These are phyloP conservation scores for Protonemura montana DNA, from an alignment of 2,888 invertebrate genomes.

Conservation along the genomic window DNA sequence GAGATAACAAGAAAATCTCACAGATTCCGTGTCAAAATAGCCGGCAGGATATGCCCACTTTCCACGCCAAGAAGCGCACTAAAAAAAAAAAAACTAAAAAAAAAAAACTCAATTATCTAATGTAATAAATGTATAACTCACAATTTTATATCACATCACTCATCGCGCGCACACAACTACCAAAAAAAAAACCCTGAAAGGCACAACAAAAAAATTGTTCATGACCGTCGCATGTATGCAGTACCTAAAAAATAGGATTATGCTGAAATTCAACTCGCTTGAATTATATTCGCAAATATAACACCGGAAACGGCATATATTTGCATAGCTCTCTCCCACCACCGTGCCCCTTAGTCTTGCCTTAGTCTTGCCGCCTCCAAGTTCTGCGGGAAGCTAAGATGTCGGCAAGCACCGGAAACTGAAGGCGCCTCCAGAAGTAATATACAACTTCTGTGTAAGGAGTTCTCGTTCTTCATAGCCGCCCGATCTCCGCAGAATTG, in stretches of 20 bases:
- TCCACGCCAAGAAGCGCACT: neutral
- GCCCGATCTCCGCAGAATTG: too few relatives aligned
- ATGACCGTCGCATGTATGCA: neutral
- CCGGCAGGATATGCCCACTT: neutral
- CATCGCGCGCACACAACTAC: neutral
- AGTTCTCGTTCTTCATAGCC: neutral
- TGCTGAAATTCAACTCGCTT: neutral
- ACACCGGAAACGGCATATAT: conserved; percentile 30
- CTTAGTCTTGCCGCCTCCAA: neutral
- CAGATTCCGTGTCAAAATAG: neutral
- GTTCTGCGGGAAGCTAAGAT: too few relatives aligned
- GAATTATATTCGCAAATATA: conserved; percentile 28
- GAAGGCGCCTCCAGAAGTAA: neutral
- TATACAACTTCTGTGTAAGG: neutral
- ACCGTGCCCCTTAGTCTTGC: neutral
- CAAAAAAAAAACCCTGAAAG: neutral
- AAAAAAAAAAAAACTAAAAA: too few relatives aligned
- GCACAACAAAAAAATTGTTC: neutral
- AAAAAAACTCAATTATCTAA: neutral
- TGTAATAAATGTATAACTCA: neutral
- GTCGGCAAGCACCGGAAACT: neutral
- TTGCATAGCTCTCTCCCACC: conserved; percentile 10
- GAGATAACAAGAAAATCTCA: neutral
- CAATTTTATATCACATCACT: neutral
- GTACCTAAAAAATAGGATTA: neutral